phyloP scores from a whole-genome alignment of 2,888 invertebrate species.

The Caenorhabditis zanzibari region DNA sequence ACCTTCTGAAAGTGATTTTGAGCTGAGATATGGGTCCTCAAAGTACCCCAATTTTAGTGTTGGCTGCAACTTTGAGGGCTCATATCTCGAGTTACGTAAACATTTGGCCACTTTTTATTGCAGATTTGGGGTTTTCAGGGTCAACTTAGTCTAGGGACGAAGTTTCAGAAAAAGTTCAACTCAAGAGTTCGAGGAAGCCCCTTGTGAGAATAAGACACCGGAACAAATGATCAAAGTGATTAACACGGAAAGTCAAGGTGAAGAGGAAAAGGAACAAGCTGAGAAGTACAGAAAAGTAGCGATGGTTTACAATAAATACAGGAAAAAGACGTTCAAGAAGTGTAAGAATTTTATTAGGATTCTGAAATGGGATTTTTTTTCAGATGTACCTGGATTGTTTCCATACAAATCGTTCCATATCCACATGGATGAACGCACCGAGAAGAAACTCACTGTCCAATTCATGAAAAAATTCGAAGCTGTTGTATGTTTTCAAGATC shows the following conservation, averaged over 20 bases:
- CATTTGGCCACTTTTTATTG: too few species aligned
- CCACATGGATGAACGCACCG: neutral
- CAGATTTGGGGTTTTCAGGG: too few species aligned
- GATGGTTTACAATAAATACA: slow-evolving; percentile 6
- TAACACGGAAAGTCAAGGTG: neutral
- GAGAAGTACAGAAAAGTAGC: neutral
- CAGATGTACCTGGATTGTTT: slow-evolving; percentile 29
- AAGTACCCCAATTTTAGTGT: too few species aligned
- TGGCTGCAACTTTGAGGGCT: too few species aligned
- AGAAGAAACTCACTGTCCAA: neutral
- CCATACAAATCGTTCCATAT: slow-evolving; percentile 20
- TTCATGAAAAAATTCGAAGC: slow-evolving; percentile 21
- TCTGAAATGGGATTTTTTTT: neutral
- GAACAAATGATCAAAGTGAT: slow-evolving; percentile 22
- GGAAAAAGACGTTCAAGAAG: neutral
- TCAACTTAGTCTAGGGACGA: too few species aligned
- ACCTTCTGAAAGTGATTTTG: too few species aligned
- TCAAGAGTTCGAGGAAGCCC: too few species aligned
- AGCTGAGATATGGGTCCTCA: too few species aligned
- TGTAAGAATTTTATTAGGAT: neutral
- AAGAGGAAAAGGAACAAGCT: neutral
- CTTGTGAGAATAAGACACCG: slow-evolving; percentile 7
- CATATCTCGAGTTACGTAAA: too few species aligned
- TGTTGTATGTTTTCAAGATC: slow-evolving; percentile 18
- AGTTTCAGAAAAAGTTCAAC: too few species aligned